Base-by-base conservation (phyloP, 2,888 invertebrate genomes). In the Taphrorychus bicolor region DNA sequence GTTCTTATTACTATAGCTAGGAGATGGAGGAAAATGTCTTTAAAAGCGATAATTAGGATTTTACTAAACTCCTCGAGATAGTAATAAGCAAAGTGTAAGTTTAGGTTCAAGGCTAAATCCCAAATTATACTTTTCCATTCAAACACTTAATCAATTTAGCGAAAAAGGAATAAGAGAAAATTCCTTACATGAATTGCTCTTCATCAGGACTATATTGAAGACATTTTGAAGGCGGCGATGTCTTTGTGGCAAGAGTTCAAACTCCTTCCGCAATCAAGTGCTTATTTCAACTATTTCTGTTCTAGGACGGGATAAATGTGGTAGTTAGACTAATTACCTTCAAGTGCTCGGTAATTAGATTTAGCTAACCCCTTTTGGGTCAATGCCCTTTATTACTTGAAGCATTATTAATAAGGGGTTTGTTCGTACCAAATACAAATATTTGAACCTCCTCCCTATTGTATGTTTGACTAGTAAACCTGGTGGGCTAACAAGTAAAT, bases 401-500 rank as follows among this genome's bases (percentile, higher is more conserved):
- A 45, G 3, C 11, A 32, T 32, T 32, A 32, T 32, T 45, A 45
- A 45, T 3, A 45, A 45, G 17, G 14, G 45, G 14, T 45, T 16
- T 45, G 45, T 45, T 45, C 14, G 7, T 51, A 51, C 19, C 7
- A 45, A 45, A 45, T 7, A 45, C 11, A 14, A 45, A 45, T 45
- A 45, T 45, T 45, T 45, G 45, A 45, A 45, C 7, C 14, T 45
- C 45, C 19, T 51, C 9, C 14, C 51, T 51, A 19, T 18, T 51
- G 0, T 18, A 14, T 3, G 19, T 18, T 22, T 51, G 5, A 51
- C 19, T 51, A 54, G 9, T 24, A 23, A 32, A 54, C n/a, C 14
- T 5, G 7, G 32, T 54, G 19, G n/a, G 32, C 14, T 54, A 54
- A 54, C 14, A 54, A 54, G 54, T 24, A 22, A 54, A 54, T 54